These are phyloP conservation scores for Bovichtus diacanthus DNA, from an alignment of 2,797 vertebrate genomes.

Conservation along the genomic window DNA sequence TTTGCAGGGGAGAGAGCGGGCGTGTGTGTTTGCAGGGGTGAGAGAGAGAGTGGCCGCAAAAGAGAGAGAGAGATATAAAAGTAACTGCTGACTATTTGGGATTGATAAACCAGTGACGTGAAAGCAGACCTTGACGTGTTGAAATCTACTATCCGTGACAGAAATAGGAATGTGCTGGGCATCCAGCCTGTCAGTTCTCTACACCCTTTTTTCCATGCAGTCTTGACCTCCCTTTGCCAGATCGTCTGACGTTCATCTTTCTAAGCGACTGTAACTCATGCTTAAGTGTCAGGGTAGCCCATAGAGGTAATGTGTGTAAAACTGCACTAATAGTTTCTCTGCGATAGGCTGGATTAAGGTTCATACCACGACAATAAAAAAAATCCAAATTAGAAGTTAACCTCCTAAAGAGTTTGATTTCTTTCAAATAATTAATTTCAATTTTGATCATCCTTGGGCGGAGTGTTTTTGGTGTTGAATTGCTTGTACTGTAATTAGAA, in stretches of 20 bases:
- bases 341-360: slow-evolving; percentile 16
- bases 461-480: slow-evolving; percentile 30
- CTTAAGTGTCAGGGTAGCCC: slow-evolving; percentile 54
- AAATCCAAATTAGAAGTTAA: slow-evolving; percentile 36
- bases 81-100: neutral
- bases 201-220: slow-evolving; percentile 13
- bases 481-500: slow-evolving; percentile 41
- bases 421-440: neutral
- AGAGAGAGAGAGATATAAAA: too few relatives aligned
- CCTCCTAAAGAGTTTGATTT: slow-evolving; percentile 5
- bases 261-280: slow-evolving; percentile 42
- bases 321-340: slow-evolving; percentile 8
- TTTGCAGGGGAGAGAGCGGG: too few relatives aligned
- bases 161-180: slow-evolving; percentile 4
- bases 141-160: slow-evolving; percentile 32
- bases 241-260: slow-evolving; percentile 53
- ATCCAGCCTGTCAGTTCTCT: neutral
- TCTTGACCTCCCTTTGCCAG: slow-evolving; percentile 24
- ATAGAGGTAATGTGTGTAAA: slow-evolving; percentile 43
- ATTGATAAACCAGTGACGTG: slow-evolving; percentile 1
- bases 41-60: too few relatives aligned
- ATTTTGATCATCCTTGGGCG: neutral
- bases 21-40: too few relatives aligned
- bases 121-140: slow-evolving; percentile 36
- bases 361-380: slow-evolving; percentile 4